Conservation (phyloP, 1,140 invertebrate genomes). For the Forficula auricularia region DNA sequence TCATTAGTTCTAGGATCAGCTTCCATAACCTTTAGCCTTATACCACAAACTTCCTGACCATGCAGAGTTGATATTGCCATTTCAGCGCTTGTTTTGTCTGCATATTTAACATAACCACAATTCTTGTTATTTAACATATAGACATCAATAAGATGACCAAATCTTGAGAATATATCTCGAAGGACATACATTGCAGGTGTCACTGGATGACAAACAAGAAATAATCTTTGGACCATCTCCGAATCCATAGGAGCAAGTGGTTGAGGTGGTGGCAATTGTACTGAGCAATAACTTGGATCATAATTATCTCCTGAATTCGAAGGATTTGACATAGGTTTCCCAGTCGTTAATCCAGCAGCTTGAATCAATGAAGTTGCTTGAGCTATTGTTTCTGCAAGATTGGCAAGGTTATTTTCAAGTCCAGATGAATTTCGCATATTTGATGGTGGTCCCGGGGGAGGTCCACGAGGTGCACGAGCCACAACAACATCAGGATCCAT, state of each 20-base stretch:
- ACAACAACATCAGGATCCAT: slow-evolving; percentile 27
- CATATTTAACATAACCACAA: slow-evolving; percentile 84
- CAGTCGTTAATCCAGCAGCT: slow-evolving; percentile 37
- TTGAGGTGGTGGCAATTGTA: slow-evolving; percentile 51
- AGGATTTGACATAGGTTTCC: background rate
- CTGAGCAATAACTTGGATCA: slow-evolving; percentile 37
- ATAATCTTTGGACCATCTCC: slow-evolving; percentile 44
- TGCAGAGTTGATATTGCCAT: slow-evolving; percentile 61
- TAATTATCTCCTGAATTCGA: slow-evolving; percentile 18
- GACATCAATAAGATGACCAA: slow-evolving; percentile 83
- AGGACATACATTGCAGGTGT: slow-evolving; percentile 63
- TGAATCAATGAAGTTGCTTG: slow-evolving; percentile 50
- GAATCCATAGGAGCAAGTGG: slow-evolving; percentile 55
- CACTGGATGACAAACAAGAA: slow-evolving; percentile 63
- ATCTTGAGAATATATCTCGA: slow-evolving; percentile 76
- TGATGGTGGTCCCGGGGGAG: background rate
- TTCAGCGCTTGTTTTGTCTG: slow-evolving; percentile 53
- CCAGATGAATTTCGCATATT: background rate
- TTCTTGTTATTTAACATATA: slow-evolving; percentile 75
- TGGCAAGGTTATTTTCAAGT: slow-evolving; percentile 31
- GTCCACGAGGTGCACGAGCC: background rate
- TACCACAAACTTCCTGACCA: slow-evolving; percentile 65
- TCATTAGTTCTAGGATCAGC: slow-evolving; percentile 58
- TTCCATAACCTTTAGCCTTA: slow-evolving; percentile 69
- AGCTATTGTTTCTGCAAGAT: slow-evolving; percentile 47